Conservation (phyloP, 1,140 invertebrate species). For the Plutomurus gul region DNA sequence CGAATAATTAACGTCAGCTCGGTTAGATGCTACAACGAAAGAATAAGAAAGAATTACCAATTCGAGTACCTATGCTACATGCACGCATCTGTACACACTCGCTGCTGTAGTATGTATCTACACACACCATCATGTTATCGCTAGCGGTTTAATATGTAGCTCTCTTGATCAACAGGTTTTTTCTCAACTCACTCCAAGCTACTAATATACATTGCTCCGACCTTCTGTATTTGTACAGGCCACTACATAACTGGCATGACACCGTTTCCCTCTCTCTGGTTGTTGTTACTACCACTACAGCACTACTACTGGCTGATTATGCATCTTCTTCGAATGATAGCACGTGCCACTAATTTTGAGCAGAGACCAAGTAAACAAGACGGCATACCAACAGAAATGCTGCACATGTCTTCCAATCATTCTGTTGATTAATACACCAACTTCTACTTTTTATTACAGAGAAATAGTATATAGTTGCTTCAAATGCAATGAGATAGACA, state of each 20-base stretch:
- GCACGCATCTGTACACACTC: too few relatives aligned
- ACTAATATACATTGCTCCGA: not conserved
- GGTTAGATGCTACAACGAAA: too few relatives aligned
- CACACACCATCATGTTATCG: too few relatives aligned
- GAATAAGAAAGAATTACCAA: too few relatives aligned
- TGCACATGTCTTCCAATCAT: not conserved
- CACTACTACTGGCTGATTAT: too few relatives aligned
- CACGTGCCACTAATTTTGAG: slow-evolving; percentile 5
- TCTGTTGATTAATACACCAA: not conserved
- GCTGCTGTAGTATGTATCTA: too few relatives aligned
- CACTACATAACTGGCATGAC: not conserved
- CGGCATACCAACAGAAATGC: not conserved
- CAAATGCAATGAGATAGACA: too few relatives aligned
- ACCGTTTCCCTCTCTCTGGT: not conserved
- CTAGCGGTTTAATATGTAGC: too few relatives aligned
- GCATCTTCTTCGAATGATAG: not conserved
- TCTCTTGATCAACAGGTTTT: slow-evolving; percentile 29
- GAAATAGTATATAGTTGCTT: too few relatives aligned
- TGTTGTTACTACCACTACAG: too few relatives aligned
- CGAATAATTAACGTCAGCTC: slow-evolving; percentile 12
- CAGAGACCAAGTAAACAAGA: not conserved
- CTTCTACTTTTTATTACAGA: too few relatives aligned
- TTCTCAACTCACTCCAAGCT: not conserved
- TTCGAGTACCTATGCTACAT: too few relatives aligned
- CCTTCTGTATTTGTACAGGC: not conserved